Percentiles rank a stretch among this genome's conserved stretches.
Conservation (phyloP, 1,140 invertebrate species). For the Lithobius niger region DNA sequence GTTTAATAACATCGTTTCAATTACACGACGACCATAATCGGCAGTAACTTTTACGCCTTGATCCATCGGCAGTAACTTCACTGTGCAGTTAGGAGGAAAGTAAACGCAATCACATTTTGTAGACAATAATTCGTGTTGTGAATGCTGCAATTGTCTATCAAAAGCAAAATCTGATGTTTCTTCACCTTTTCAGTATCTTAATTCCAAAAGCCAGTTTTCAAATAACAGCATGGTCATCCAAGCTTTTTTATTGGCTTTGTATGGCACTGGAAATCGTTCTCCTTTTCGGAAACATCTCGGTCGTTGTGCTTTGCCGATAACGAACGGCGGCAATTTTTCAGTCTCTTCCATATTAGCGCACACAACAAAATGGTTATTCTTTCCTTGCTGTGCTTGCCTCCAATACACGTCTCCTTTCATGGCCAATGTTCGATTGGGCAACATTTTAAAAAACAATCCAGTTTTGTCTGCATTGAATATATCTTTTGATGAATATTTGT, state of each 20-base stretch:
- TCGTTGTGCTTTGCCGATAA: slow-evolving; percentile 18
- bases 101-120: too few relatives aligned
- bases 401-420: slow-evolving; percentile 17
- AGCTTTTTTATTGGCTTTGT: slow-evolving; percentile 17
- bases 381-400: slow-evolving; percentile 16
- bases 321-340: slow-evolving; percentile 17
- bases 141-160: too few relatives aligned
- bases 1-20: too few relatives aligned
- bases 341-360: slow-evolving; percentile 16
- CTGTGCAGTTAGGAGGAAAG: too few relatives aligned
- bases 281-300: slow-evolving; percentile 20
- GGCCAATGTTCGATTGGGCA: slow-evolving; percentile 19
- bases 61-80: too few relatives aligned
- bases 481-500: too few relatives aligned
- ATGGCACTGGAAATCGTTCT: slow-evolving; percentile 14
- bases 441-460: slow-evolving; percentile 16
- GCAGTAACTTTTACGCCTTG: too few relatives aligned
- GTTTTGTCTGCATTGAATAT: slow-evolving; percentile 20
- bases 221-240: slow-evolving; percentile 21
- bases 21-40: too few relatives aligned
- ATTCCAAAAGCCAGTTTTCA: slow-evolving; percentile 19
- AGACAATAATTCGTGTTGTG: too few relatives aligned
- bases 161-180: too few relatives aligned
- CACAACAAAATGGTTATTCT: slow-evolving; percentile 18
- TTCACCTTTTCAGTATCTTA: too few relatives aligned